phyloP scores from a whole-genome alignment of 2,888 invertebrate genomes.

The Idaea dimidiata region DNA sequence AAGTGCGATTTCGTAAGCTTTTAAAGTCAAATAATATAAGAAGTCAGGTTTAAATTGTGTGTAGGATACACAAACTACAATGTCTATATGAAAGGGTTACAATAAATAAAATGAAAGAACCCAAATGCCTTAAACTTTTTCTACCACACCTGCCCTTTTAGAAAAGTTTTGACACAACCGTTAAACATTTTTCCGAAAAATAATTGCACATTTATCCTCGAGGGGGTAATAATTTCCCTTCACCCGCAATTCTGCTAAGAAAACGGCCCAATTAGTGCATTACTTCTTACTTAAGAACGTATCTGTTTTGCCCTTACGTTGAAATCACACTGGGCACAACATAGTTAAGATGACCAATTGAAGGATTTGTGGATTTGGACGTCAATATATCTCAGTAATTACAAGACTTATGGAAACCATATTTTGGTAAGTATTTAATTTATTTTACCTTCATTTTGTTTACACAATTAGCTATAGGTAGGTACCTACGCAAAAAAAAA shows the following conservation, averaged over 20 bases:
- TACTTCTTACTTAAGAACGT: conserved; percentile 54
- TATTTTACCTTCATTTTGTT: too few species aligned
- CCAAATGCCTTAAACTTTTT: conserved; percentile 47
- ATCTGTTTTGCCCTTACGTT: conserved; percentile 37
- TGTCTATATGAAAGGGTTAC: conserved; percentile 28
- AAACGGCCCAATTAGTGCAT: conserved; percentile 71
- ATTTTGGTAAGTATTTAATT: too few species aligned
- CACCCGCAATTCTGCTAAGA: conserved; percentile 56
- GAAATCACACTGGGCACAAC: conserved; percentile 27
- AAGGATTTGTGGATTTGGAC: too few species aligned
- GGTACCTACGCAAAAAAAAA: too few species aligned
- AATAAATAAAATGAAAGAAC: conserved; percentile 34
- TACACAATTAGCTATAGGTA: too few species aligned
- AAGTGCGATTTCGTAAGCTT: background rate
- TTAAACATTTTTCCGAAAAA: conserved; percentile 65
- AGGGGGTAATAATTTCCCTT: conserved; percentile 71
- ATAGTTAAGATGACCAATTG: too few species aligned
- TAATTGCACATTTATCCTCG: conserved; percentile 71
- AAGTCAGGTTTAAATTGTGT: background rate
- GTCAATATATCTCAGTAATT: too few species aligned
- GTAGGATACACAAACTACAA: background rate
- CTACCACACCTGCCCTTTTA: conserved; percentile 60
- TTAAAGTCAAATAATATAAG: background rate
- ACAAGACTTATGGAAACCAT: too few species aligned
- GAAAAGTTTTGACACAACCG: conserved; percentile 67